These are phyloP conservation scores for Myopa tessellatipennis DNA, from an alignment of 2,888 invertebrate species.

Conservation along the genomic window DNA sequence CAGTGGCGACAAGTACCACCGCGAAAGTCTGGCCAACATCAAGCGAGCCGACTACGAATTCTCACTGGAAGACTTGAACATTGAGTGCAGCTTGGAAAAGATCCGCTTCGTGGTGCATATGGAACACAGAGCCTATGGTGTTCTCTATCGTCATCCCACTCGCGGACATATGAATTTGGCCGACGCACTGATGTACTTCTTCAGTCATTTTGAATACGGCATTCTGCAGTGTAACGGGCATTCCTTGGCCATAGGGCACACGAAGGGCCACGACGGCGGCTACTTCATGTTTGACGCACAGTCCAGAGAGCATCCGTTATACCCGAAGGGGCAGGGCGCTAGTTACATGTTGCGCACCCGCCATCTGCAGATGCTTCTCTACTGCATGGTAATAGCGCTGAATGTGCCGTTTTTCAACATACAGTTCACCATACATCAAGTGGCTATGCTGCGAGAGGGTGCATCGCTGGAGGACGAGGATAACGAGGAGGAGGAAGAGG, in stretches of 20 bases:
- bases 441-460: constrained; percentile 56
- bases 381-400: constrained; percentile 74
- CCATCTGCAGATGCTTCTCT: constrained; percentile 73
- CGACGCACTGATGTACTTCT: constrained; percentile 74
- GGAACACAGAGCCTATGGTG: constrained; percentile 73
- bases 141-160: constrained; percentile 69
- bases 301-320: constrained; percentile 73
- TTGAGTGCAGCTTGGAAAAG: constrained; percentile 72
- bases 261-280: constrained; percentile 66
- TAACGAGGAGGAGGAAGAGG: constrained; percentile 47
- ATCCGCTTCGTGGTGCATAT: constrained; percentile 72
- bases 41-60: constrained; percentile 72
- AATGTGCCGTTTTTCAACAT: constrained; percentile 71
- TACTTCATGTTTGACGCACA: constrained; percentile 79
- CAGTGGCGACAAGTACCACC: constrained; percentile 72
- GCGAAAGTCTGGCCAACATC: constrained; percentile 69
- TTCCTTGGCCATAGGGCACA: constrained; percentile 71
- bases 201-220: constrained; percentile 71
- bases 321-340: constrained; percentile 71
- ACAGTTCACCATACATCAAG: constrained; percentile 70
- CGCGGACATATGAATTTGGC: constrained; percentile 73
- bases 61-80: constrained; percentile 71
- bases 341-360: constrained; percentile 74
- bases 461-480: constrained; percentile 51
- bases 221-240: constrained; percentile 71